Evolutionary conservation across 2,888 invertebrate species (phyloP).

Genomic region (Heterodera filipjevi): DNA sequence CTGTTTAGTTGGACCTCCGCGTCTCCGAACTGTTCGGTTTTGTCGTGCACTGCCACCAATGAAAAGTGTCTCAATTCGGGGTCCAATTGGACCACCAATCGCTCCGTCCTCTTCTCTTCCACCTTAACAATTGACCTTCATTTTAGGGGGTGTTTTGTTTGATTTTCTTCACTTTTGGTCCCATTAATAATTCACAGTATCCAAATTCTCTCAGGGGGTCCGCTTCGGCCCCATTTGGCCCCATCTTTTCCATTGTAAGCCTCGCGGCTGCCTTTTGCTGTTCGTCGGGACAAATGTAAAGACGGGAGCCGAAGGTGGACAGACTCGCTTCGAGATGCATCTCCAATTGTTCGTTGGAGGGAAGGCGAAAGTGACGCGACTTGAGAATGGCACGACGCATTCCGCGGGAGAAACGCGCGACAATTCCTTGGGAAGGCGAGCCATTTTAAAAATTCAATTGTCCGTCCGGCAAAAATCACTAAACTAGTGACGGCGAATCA

Average conservation of each 20-base stretch:
- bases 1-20: conserved; percentile 24
- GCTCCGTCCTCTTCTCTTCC: conserved; percentile 36
- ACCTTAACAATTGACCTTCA: background rate
- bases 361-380: conserved; percentile 46
- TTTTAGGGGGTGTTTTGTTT: background rate
- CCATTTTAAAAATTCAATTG: background rate
- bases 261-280: conserved; percentile 10
- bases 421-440: conserved; percentile 11
- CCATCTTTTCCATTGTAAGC: conserved; percentile 1
- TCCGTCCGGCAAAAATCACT: no score
- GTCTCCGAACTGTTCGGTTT: conserved; percentile 41
- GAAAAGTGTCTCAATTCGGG: conserved; percentile 53
- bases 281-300: conserved; percentile 48
- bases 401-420: conserved; percentile 24
- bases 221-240: background rate
- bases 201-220: conserved; percentile 33
- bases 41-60: conserved; percentile 57
- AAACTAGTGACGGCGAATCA: no score
- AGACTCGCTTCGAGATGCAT: conserved; percentile 43
- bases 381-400: conserved; percentile 42
- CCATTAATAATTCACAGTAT: conserved; percentile 44
- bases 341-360: conserved; percentile 37
- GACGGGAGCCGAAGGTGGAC: conserved; percentile 46
- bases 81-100: conserved; percentile 46
- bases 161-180: conserved; percentile 37